Conservation (phyloP, 2,113 vertebrate species). For the Otus sunia region DNA sequence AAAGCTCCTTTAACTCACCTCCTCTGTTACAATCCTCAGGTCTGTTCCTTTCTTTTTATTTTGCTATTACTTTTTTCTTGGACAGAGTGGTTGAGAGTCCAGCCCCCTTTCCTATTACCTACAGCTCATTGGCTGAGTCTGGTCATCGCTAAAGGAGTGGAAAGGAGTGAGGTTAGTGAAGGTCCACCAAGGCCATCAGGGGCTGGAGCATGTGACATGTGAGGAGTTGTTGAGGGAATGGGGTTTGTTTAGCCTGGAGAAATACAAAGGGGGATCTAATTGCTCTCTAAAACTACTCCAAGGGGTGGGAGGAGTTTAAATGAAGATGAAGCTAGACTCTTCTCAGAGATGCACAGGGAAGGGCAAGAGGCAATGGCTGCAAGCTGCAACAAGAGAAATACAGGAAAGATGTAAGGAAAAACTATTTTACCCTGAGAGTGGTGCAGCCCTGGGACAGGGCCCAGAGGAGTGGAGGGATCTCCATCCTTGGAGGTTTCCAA, state of each 20-base stretch:
- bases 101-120: neutral
- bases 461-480: neutral
- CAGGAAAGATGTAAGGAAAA: neutral
- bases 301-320: neutral
- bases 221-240: neutral
- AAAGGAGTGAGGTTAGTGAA: neutral
- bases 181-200: no score
- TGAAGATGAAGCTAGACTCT: neutral
- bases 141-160: neutral
- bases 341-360: neutral
- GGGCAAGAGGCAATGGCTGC: neutral
- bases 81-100: neutral
- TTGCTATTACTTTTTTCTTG: neutral
- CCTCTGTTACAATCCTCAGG: neutral
- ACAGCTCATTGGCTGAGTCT: neutral
- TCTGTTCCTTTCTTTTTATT: neutral
- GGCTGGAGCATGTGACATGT: neutral
- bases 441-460: neutral
- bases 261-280: neutral
- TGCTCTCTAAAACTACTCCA: neutral
- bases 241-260: neutral
- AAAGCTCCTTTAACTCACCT: neutral
- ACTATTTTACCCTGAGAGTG: neutral
- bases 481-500: neutral
- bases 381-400: neutral